These are phyloP conservation scores for Morinoia aosen DNA, from an alignment of 2,888 invertebrate species.

Conservation along the genomic window DNA sequence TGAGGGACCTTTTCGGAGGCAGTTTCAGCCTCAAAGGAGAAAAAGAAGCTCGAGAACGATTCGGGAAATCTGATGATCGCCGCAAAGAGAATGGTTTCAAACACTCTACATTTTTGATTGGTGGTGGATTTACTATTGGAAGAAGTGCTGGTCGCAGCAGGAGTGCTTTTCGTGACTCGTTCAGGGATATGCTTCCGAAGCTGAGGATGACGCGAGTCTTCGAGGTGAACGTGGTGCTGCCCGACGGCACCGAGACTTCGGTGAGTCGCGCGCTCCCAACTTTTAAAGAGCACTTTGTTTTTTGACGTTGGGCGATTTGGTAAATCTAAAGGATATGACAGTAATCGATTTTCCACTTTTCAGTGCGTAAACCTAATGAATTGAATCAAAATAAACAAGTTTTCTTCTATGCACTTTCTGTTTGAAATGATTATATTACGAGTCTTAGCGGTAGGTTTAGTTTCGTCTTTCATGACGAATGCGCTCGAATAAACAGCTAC, in stretches of 20 bases:
- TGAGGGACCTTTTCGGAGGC: constrained; percentile 58
- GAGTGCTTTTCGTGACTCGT: constrained; percentile 58
- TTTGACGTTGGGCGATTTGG: too few species aligned
- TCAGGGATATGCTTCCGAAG: constrained; percentile 62
- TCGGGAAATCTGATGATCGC: constrained; percentile 38
- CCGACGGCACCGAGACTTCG: constrained; percentile 59
- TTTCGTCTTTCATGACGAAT: too few species aligned
- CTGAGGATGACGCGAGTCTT: constrained; percentile 58
- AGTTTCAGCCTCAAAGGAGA: constrained; percentile 43
- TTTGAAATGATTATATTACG: too few species aligned
- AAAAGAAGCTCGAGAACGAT: constrained; percentile 31
- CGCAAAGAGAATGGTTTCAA: constrained; percentile 20
- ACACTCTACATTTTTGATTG: constrained; percentile 32
- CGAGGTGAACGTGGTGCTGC: constrained; percentile 60
- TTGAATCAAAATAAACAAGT: too few species aligned
- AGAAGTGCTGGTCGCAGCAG: constrained; percentile 39
- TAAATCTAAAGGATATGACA: too few species aligned
- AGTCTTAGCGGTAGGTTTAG: too few species aligned
- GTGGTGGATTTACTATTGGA: constrained; percentile 48
- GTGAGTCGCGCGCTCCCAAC: constrained; percentile 49
- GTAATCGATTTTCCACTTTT: too few species aligned
- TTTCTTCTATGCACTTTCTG: too few species aligned
- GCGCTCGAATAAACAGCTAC: too few species aligned
- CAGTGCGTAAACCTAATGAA: too few species aligned
- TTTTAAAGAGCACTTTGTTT: too few species aligned